phyloP scores from a whole-genome alignment of 2,113 vertebrate species.

The Strigops habroptila region DNA sequence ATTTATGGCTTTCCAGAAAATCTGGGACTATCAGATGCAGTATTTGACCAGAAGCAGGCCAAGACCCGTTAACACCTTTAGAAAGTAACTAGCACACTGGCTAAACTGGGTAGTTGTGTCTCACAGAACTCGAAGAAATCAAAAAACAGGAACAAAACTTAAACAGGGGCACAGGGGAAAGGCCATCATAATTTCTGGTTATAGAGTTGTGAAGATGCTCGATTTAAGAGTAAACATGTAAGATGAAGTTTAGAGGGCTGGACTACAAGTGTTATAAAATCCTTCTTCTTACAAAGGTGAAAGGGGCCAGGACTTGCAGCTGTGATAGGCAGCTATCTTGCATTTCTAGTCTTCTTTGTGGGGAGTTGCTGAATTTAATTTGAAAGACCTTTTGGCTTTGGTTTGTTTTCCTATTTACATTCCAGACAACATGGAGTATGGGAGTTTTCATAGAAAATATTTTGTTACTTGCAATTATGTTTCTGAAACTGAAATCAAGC shows the following conservation, averaged over 20 bases:
- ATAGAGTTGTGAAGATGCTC: neutral
- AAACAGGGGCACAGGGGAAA: neutral
- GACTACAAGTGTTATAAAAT: neutral
- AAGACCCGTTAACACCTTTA: neutral
- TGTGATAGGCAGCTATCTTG: neutral
- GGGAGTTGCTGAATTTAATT: neutral
- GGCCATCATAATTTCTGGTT: neutral
- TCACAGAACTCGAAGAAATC: neutral
- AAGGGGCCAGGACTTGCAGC: neutral
- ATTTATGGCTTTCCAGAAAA: neutral
- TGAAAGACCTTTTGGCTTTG: neutral
- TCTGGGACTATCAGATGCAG: neutral
- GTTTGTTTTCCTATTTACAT: neutral
- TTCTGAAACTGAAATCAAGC: conserved; percentile 47
- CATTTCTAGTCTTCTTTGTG: neutral
- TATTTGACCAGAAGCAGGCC: neutral
- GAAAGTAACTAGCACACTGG: neutral
- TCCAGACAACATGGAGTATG: neutral
- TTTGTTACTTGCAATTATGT: conserved; percentile 6
- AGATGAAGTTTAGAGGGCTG: neutral
- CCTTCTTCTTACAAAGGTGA: neutral
- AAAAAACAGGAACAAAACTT: neutral
- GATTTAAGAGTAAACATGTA: neutral
- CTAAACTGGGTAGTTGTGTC: neutral
- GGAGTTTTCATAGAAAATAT: neutral